Percentiles rank a stretch among this genome's conserved stretches.
Conservation (phyloP, 2,888 invertebrate genomes). For the Ectobius pallidus region DNA sequence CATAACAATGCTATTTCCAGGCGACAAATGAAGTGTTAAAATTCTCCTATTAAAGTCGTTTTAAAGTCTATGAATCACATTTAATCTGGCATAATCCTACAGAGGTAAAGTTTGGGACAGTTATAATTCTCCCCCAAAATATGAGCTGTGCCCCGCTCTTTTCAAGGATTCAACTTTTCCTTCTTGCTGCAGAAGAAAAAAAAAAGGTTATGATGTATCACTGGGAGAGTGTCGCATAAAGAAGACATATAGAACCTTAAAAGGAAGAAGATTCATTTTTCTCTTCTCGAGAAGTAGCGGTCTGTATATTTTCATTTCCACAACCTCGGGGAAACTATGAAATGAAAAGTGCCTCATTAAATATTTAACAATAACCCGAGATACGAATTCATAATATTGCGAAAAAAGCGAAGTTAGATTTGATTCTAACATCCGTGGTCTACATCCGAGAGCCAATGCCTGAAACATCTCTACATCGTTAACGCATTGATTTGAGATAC, state of each 20-base stretch:
- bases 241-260: constrained; percentile 11
- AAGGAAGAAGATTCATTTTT: neutral
- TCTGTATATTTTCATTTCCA: neutral
- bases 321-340: neutral
- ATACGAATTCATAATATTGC: constrained; percentile 7
- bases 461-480: no score
- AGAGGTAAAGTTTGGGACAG: neutral
- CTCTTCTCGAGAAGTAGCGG: neutral
- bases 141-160: neutral
- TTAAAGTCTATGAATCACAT: neutral
- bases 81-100: neutral
- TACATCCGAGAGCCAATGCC: no score
- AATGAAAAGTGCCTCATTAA: constrained; percentile 23
- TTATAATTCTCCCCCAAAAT: neutral
- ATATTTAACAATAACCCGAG: constrained; percentile 16
- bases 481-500: no score
- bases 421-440: no score
- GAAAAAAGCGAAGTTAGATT: no score
- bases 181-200: no score
- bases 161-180: neutral
- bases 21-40: no score
- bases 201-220: constrained; percentile 12
- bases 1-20: no score
- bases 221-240: constrained; percentile 9
- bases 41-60: no score